Conservation (phyloP, 2,113 vertebrate genomes). For the Rhineura floridana region DNA sequence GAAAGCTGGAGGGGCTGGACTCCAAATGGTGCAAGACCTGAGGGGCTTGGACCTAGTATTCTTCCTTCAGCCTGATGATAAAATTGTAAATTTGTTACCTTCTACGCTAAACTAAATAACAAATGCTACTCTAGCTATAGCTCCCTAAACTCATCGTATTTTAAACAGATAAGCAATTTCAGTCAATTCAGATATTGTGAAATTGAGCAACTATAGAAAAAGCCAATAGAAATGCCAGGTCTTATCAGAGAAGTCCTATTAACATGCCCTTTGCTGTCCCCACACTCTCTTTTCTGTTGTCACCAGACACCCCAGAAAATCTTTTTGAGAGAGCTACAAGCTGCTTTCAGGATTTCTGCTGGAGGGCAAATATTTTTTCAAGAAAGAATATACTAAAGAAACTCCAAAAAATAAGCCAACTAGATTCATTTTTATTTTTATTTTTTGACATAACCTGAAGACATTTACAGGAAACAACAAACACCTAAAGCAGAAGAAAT, state of each 20-base stretch:
- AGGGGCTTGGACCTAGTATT: background rate
- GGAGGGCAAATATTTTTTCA: slow-evolving; percentile 12
- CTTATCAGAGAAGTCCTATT: background rate
- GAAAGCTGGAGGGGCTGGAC: background rate
- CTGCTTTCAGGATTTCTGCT: background rate
- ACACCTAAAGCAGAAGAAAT: background rate
- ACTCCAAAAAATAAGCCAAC: background rate
- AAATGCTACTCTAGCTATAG: background rate
- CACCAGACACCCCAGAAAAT: background rate
- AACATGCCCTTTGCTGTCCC: background rate
- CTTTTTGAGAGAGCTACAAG: background rate
- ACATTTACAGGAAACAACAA: background rate
- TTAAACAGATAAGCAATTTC: background rate
- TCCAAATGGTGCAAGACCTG: background rate
- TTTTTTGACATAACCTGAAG: background rate
- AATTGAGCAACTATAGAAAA: slow-evolving; percentile 3
- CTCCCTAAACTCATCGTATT: background rate
- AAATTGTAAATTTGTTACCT: background rate
- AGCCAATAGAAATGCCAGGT: background rate
- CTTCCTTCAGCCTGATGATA: background rate
- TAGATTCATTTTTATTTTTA: background rate
- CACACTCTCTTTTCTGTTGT: background rate
- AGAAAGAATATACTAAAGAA: background rate
- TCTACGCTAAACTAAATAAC: background rate
- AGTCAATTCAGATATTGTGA: slow-evolving; percentile 6